Base-by-base conservation (phyloP, 2,113 vertebrate genomes). In the Mirounga angustirostris region DNA sequence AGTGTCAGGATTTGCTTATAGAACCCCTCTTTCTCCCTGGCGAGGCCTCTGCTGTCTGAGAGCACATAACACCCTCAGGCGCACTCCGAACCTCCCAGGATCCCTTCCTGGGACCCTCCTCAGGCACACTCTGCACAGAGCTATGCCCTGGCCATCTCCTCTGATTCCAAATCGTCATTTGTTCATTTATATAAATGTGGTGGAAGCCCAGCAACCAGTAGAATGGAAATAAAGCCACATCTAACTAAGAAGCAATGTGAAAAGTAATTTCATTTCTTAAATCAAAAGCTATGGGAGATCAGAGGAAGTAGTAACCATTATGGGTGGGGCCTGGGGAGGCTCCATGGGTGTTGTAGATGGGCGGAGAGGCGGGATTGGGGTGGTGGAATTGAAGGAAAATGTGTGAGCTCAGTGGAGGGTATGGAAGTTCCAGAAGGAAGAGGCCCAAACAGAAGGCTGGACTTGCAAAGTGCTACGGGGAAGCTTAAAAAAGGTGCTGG, bases 161-260 rank as follows among this genome's bases (percentile, higher is more conserved):
- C 46, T 80, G 30, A 84, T 78, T 90, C 67, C 79, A 95, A 33
- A 80, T 26, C 61, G 24, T 52, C 43, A 69, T 69, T 79, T 95
- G 24, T 90, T 92, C 40, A 56, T 92, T 96, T 52, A 83, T 74
- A 54, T 65, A 94, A 79, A 80, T 4, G 2, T 79, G 33, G 22
- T 89, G 14, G 83, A 69, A 95, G 87, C n/a, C 83, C 73, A 94
- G 79, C 91, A 96, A 85, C 81, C 58, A n/a, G 36, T 40, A 94
- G n/a, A 76, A 43, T 65, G 63, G 80, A 92, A 78, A 88, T 76
- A 54, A 92, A 97, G 63, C 86, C 52, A 46, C 69, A 22, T 65
- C 26, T 87, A 54, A 58, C 22, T 56, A 67, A 94, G 81, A 89
- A 79, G 81, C 43, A 83, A 7, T 73, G 19, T 78, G n/a, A 87